Evolutionary conservation across 2,888 invertebrate genomes (phyloP), one percentile per base, ranked within the genome.

Genomic region (Dichetophora obliterata): DNA sequence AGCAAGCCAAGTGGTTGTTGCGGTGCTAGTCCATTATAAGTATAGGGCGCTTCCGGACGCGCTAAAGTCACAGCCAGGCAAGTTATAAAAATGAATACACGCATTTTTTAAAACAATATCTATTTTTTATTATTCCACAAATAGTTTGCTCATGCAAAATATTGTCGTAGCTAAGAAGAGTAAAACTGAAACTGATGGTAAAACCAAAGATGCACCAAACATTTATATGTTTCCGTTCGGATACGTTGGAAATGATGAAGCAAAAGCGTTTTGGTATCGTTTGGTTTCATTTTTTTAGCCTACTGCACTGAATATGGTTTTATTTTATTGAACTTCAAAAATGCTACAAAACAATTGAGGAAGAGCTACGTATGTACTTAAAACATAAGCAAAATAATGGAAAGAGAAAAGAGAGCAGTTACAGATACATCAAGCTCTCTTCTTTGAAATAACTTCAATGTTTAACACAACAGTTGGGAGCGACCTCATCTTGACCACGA

Each of bases 1-100:
- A 91, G 84, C 87, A 89, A 88, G 86, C 90, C 85, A 43, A 43
- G 43, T 88, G 89, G 85, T 89, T 86, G 86, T 89, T 54, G 61
- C 80, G 82, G 81, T 34, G 84, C 82, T 82, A 85, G 83, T 83
- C 85, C 86, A 48, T 91, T 91, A 75, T 86, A 88, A 75, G 81
- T 80, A 75, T 80, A 86, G 34, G 78, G 77, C 3, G 88, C 87
- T 81, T 89, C 89, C 74, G 89, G 88, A 80, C 84, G 87, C 57
- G 87, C 88, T 76, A 76, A 61, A 31, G 83, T 83, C 78, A 83
- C 81, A 74, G 83, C 83, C 79, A 75, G 86, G 81, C 81, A 88
- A 83, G 86, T 83, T 80, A 88, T 82, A 77, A 89, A 83, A 81
- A 86, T 83, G 73, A 85, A 87, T 34, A 81, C 83, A 84, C 86